phyloP scores from a whole-genome alignment of 2,888 invertebrate genomes.

The Coecobrya sp. region DNA sequence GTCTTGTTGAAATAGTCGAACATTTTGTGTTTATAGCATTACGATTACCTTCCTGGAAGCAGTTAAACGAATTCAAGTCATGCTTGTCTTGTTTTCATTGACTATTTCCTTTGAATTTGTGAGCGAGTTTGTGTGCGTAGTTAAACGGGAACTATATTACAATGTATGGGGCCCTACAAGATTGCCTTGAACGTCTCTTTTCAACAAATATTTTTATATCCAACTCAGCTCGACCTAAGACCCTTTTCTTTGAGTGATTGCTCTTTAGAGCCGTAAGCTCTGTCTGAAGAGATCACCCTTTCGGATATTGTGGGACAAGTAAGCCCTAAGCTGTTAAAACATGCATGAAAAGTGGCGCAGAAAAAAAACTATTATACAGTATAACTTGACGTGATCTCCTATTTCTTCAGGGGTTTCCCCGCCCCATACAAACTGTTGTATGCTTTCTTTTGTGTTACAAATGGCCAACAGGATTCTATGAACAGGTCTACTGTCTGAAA shows the following conservation, averaged over 20 bases:
- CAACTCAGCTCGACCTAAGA: neutral
- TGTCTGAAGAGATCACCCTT: slow-evolving; percentile 49
- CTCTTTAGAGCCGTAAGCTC: slow-evolving; percentile 44
- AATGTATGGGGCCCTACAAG: neutral
- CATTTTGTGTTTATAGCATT: slow-evolving; percentile 43
- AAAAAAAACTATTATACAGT: neutral
- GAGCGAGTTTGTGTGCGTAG: neutral
- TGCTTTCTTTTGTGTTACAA: slow-evolving; percentile 19
- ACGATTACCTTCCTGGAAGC: neutral
- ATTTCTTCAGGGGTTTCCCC: slow-evolving; percentile 29
- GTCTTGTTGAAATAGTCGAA: neutral
- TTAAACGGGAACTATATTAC: slow-evolving; percentile 30
- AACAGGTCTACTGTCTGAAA: slow-evolving; percentile 11
- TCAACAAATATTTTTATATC: slow-evolving; percentile 6
- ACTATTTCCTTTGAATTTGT: slow-evolving; percentile 48
- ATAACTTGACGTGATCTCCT: neutral
- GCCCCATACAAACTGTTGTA: neutral
- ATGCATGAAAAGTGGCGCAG: slow-evolving; percentile 56
- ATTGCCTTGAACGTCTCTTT: slow-evolving; percentile 22
- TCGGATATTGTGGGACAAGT: slow-evolving; percentile 47
- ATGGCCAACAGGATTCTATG: slow-evolving; percentile 10
- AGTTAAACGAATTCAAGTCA: slow-evolving; percentile 58
- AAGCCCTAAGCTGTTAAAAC: slow-evolving; percentile 63
- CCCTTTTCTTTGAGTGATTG: slow-evolving; percentile 44
- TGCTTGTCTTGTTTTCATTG: slow-evolving; percentile 42